Conservation (phyloP, 2,797 vertebrate genomes). For the Crenuchus spilurus region DNA sequence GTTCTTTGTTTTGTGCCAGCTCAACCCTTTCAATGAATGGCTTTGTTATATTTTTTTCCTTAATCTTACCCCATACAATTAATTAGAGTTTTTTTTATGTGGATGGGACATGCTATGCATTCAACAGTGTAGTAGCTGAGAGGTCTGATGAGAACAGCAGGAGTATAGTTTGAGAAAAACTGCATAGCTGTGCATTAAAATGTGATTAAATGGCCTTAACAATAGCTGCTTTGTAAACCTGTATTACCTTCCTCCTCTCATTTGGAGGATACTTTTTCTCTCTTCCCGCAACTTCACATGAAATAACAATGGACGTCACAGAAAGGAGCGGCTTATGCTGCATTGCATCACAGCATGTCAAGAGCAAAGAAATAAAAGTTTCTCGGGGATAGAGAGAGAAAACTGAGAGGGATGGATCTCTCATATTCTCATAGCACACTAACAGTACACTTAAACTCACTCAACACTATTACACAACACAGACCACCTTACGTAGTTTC, state of each 20-base stretch:
- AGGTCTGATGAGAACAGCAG: constrained; percentile 69
- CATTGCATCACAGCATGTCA: constrained; percentile 41
- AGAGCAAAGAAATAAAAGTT: constrained; percentile 23
- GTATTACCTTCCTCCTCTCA: background rate
- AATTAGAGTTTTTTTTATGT: background rate
- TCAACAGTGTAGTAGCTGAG: background rate
- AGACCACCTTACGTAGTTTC: too few species aligned
- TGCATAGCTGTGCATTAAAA: constrained; percentile 60
- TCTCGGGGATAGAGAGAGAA: too few species aligned
- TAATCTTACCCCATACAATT: constrained; percentile 6
- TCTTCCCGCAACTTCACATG: constrained; percentile 44
- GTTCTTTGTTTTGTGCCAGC: background rate
- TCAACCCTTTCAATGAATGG: background rate
- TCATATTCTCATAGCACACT: too few species aligned
- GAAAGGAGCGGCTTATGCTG: constrained; percentile 42
- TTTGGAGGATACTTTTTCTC: background rate
- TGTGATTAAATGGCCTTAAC: constrained; percentile 63
- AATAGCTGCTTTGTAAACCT: constrained; percentile 67
- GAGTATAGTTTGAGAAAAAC: background rate
- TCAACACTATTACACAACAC: too few species aligned
- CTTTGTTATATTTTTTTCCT: background rate
- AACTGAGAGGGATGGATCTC: too few species aligned
- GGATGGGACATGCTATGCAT: constrained; percentile 1
- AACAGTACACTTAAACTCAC: too few species aligned
- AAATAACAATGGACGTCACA: constrained; percentile 58